Evolutionary conservation across 2,797 vertebrate genomes (phyloP), one percentile per base, ranked within the genome.

Genomic region (Knipowitschia caucasica): DNA sequence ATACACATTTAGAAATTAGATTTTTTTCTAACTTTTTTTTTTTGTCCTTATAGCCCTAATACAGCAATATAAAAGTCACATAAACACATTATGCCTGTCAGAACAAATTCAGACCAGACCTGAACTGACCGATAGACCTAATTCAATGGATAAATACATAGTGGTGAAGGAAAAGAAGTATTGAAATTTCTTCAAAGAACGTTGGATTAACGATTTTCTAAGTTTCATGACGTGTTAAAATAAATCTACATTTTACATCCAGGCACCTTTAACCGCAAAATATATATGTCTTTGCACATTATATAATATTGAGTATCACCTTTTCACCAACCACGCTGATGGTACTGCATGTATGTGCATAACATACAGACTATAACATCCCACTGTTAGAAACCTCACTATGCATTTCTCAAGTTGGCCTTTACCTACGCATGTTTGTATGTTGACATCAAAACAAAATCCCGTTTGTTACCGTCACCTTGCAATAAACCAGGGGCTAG

Each of bases 401-500:
- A n/a, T 44, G 29, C 8, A 53, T 51, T 26, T 18, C 46, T 46
- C 45, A 27, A 40, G 25, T 56, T 20, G 46, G 9, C 45, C 34
- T 25, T 6, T 24, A 17, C 47, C 57, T 63, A 33, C 46, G 46
- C 23, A 49, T 24, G n/a, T 53, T 47, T 40, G 29, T 30, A 40
- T 73, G 78, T 85, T 81, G 74, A 56, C 62, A 77, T 69, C 66
- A 67, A 5, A 75, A 78, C 61, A 70, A 64, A 62, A 69, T 77
- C 75, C 72, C 46, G 12, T 7, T 65, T 59, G 65, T 33, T 57
- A 15, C 54, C 67, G 71, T 85, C 74, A 84, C 83, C 82, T 82
- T 84, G 83, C 69, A 76, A 50, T 33, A 43, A n/a, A 44, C 9
- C 43, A 26, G 38, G 5, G 36, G 45, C 27, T 30, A 12, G 26